Percentiles rank a stretch among this genome's conserved stretches.
Conservation (phyloP, 2,888 invertebrate species). For the Esperia sulphurella region DNA sequence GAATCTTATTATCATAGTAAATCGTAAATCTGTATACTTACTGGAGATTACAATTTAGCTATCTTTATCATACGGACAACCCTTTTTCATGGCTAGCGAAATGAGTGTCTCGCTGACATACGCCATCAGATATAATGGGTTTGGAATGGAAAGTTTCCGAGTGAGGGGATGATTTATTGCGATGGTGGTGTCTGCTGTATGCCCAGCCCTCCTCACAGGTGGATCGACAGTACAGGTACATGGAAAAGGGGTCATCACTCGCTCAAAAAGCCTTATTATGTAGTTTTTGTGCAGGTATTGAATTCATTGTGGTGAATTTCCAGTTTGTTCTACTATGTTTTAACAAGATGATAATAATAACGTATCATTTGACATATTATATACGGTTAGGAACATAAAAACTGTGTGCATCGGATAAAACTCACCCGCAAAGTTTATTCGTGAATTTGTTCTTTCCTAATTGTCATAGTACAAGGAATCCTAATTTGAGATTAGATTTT, state of each 20-base stretch:
- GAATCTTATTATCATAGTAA: too few species aligned
- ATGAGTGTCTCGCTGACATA: constrained; percentile 40
- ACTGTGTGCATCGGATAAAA: background rate
- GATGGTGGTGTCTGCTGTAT: constrained; percentile 27
- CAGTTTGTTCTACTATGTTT: too few species aligned
- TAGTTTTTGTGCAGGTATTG: background rate
- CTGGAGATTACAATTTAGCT: too few species aligned
- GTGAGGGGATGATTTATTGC: constrained; percentile 46
- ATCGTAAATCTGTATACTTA: too few species aligned
- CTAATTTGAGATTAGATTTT: too few species aligned
- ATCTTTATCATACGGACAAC: background rate
- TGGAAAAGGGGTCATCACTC: constrained; percentile 14
- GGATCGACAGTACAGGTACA: constrained; percentile 17
- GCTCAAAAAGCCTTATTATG: background rate
- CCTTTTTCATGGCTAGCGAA: constrained; percentile 15
- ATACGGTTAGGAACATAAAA: background rate
- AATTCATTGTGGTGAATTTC: background rate
- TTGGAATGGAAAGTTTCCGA: constrained; percentile 46
- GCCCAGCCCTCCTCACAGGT: constrained; percentile 19
- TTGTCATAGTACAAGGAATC: too few species aligned
- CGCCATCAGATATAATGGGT: constrained; percentile 49
- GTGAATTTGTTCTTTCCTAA: too few species aligned
- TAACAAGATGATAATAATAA: background rate
- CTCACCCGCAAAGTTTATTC: too few species aligned
- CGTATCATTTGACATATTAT: too few species aligned